phyloP scores from a whole-genome alignment of 2,888 invertebrate genomes.

The Galeruca laticollis region DNA sequence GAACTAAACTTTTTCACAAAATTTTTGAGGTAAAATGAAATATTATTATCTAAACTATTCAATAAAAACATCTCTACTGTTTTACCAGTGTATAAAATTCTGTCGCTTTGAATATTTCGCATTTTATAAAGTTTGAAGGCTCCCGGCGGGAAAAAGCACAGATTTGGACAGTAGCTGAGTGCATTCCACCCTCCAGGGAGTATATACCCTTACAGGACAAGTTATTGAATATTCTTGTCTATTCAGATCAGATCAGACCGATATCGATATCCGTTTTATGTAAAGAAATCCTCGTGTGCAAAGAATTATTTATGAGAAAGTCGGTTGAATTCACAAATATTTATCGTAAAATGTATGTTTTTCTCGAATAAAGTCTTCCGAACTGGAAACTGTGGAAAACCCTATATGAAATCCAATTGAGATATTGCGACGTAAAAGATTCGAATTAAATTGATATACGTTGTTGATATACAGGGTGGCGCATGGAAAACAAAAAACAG shows the following conservation, averaged over 20 bases:
- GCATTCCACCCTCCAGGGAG: conserved; percentile 59
- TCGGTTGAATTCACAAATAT: conserved; percentile 46
- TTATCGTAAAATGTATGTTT: conserved; percentile 40
- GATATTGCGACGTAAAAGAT: conserved; percentile 18
- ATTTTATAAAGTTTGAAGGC: conserved; percentile 62
- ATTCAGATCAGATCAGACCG: conserved; percentile 58
- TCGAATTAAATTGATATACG: not conserved
- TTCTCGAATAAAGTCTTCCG: conserved; percentile 33
- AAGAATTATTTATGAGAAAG: conserved; percentile 57
- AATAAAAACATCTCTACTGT: conserved; percentile 8
- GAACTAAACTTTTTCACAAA: no score
- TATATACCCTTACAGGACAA: conserved; percentile 57
- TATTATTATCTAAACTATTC: no score
- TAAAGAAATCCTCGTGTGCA: conserved; percentile 55
- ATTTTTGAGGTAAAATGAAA: no score
- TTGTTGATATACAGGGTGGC: no score
- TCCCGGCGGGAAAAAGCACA: conserved; percentile 59
- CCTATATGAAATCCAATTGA: conserved; percentile 34
- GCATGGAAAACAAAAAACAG: no score
- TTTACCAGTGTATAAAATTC: conserved; percentile 50
- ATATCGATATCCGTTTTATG: conserved; percentile 57
- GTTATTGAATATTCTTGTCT: conserved; percentile 61
- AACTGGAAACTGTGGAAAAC: conserved; percentile 36
- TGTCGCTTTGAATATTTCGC: conserved; percentile 61
- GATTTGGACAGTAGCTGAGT: conserved; percentile 66